phyloP scores from a whole-genome alignment of 2,113 vertebrate genomes.

The Garra rufa region DNA sequence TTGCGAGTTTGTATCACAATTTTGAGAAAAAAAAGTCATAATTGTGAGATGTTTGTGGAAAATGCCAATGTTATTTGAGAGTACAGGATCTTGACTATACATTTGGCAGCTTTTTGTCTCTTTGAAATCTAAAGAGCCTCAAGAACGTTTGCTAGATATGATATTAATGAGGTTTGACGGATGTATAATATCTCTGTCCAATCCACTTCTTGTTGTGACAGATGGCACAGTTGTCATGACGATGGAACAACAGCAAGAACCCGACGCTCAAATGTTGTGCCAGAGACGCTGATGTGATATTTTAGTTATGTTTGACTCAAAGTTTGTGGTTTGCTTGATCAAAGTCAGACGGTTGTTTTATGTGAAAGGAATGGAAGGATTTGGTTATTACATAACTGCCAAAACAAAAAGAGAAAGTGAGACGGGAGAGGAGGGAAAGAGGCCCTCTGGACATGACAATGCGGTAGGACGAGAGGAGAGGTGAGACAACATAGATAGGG shows the following conservation, averaged over 20 bases:
- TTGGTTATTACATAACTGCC: conserved; percentile 32
- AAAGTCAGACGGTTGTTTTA: conserved; percentile 36
- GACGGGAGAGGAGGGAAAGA: not conserved
- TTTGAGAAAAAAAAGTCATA: too few species aligned
- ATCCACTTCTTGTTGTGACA: conserved; percentile 47
- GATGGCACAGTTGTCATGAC: conserved; percentile 57
- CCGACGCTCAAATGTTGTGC: conserved; percentile 38
- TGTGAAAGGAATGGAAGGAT: conserved; percentile 22
- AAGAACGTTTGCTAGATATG: not conserved
- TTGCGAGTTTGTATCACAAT: too few species aligned
- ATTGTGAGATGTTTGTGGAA: not conserved
- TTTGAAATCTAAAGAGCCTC: conserved; percentile 24
- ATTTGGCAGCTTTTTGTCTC: not conserved
- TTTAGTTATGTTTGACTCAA: conserved; percentile 46
- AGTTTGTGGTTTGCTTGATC: conserved; percentile 42
- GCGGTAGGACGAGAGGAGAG: not conserved
- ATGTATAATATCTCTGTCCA: conserved; percentile 48
- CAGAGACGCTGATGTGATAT: conserved; percentile 44
- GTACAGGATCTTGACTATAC: not conserved
- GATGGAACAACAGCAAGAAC: conserved; percentile 45
- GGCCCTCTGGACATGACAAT: conserved; percentile 17
- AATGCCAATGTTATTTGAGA: not conserved
- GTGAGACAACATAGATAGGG: conserved; percentile 32
- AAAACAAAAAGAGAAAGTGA: conserved; percentile 25
- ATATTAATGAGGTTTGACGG: conserved; percentile 28